A percentile compares a stretch with the other conserved stretches of the same genome.
Conservation (phyloP, 1,140 invertebrate species). For the Drosophila parabipectinata region DNA sequence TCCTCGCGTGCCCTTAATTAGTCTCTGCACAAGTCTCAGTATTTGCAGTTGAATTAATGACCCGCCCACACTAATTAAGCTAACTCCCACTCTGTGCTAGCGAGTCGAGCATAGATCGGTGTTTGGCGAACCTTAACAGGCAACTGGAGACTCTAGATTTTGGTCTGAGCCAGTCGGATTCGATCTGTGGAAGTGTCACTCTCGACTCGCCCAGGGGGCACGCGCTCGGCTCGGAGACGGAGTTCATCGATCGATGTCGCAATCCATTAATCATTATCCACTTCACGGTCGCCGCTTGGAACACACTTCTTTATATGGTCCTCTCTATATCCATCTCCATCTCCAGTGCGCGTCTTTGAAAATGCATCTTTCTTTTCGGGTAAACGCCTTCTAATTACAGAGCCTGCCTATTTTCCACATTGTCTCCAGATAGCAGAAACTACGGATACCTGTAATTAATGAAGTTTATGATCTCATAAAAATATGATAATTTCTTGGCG, state of each 20-base stretch:
- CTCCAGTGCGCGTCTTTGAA: slow-evolving; percentile 13
- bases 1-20: slow-evolving; percentile 68
- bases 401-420: slow-evolving; percentile 24
- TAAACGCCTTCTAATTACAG: slow-evolving; percentile 56
- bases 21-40: slow-evolving; percentile 32
- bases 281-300: slow-evolving; percentile 54
- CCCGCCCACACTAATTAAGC: slow-evolving; percentile 65
- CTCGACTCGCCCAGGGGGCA: slow-evolving; percentile 35
- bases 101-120: slow-evolving; percentile 27
- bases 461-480: slow-evolving; percentile 54
- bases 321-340: slow-evolving; percentile 28
- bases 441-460: slow-evolving; percentile 64
- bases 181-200: slow-evolving; percentile 45
- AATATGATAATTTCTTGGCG: slow-evolving; percentile 58
- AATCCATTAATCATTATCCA: slow-evolving; percentile 65
- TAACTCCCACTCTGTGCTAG: slow-evolving; percentile 49
- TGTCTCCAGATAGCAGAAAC: slow-evolving; percentile 33
- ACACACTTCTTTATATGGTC: slow-evolving; percentile 54
- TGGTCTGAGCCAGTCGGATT: slow-evolving; percentile 42
- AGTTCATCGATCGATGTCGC: slow-evolving; percentile 41
- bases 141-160: slow-evolving; percentile 25
- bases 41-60: slow-evolving; percentile 52
- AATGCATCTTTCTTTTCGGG: slow-evolving; percentile 48
- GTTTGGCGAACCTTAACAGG: slow-evolving; percentile 41
- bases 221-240: slow-evolving; percentile 21